Base-by-base conservation (phyloP, 2,113 vertebrate genomes). In the Rhinoderma darwinii region DNA sequence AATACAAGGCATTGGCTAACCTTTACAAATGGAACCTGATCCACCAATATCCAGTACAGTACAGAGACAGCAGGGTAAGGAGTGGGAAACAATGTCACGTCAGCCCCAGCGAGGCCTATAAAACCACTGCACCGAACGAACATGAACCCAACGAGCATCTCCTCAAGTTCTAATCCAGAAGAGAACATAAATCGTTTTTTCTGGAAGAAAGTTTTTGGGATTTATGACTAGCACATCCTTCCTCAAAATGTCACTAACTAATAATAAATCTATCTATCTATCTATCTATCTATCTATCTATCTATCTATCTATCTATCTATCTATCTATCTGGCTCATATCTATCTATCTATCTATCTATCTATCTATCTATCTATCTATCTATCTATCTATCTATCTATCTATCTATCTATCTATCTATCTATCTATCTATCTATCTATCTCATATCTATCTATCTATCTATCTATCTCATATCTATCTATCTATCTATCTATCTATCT, bases 11-110 rank as follows among this genome's bases (percentile, higher is more conserved):
- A 32, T 6, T 17, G 50, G 63, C 4, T 35, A 51, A 70, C 44
- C 66, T 51, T 50, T 50, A 51, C 39, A 27, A 30, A 32, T 37
- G 43, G 50, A 15, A 30, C 43, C 35, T 59, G 73, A 43, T 41
- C 10, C 12, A 76, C 30, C 14, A 11, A 18, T 27, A 76, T 74
- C 54, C 37, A 63, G 35, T 35, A 84, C 25, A 50, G 32, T 75
- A 43, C 35, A 32, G 25, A 37, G 72, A 50, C 32, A 59, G 77
- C 51, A 41, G 50, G 35, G 14, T 50, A 51, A 12, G 27, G 30
- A 73, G 82, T 32, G n/a, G 43, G 44, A 84, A 84, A 74, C 20
- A 18, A 63, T 59, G 82, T 84, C 68, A n/a, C 50, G 18, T 4
- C 25, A 56, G 37, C 51, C 9, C 83, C 83, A 47, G 37, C 17